These are phyloP conservation scores for Chrysomela aeneicollis DNA, from an alignment of 2,888 invertebrate genomes.

Conservation along the genomic window DNA sequence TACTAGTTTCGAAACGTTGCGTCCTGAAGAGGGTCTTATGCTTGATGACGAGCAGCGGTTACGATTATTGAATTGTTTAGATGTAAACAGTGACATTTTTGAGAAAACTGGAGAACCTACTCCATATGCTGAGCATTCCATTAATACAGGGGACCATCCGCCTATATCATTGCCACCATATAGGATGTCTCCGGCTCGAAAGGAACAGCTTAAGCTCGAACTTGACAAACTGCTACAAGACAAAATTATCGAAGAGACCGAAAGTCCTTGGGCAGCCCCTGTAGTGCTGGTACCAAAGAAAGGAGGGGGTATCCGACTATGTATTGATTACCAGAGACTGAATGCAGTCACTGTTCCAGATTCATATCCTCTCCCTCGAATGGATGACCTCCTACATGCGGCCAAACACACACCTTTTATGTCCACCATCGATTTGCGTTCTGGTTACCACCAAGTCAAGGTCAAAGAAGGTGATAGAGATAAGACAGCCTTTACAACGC, in stretches of 20 bases:
- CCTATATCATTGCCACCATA: slow-evolving; percentile 28
- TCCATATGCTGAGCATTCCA: background rate
- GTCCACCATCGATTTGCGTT: slow-evolving; percentile 21
- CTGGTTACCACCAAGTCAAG: slow-evolving; percentile 18
- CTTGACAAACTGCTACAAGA: slow-evolving; percentile 19
- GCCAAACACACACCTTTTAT: slow-evolving; percentile 20
- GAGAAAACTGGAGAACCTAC: slow-evolving; percentile 6
- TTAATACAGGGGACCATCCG: slow-evolving; percentile 24
- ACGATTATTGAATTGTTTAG: slow-evolving; percentile 9
- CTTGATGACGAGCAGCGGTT: slow-evolving; percentile 14
- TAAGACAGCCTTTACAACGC: slow-evolving; percentile 26
- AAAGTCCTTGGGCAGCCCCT: slow-evolving; percentile 26
- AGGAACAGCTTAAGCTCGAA: slow-evolving; percentile 8
- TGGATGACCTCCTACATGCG: slow-evolving; percentile 37
- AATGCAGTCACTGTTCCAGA: slow-evolving; percentile 36
- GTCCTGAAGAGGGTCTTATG: slow-evolving; percentile 25
- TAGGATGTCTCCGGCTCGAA: slow-evolving; percentile 18
- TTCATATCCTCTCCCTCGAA: slow-evolving; percentile 35
- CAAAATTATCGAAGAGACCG: slow-evolving; percentile 19
- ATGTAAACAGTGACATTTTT: slow-evolving; percentile 13
- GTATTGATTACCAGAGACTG: slow-evolving; percentile 36
- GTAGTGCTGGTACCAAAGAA: slow-evolving; percentile 37
- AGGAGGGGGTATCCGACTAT: slow-evolving; percentile 29
- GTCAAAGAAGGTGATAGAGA: slow-evolving; percentile 3
- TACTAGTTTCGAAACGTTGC: slow-evolving; percentile 16